Percentiles rank a stretch among this genome's conserved stretches.
phyloP scores from a whole-genome alignment of 2,888 invertebrate species.

The Lypha dubia region DNA sequence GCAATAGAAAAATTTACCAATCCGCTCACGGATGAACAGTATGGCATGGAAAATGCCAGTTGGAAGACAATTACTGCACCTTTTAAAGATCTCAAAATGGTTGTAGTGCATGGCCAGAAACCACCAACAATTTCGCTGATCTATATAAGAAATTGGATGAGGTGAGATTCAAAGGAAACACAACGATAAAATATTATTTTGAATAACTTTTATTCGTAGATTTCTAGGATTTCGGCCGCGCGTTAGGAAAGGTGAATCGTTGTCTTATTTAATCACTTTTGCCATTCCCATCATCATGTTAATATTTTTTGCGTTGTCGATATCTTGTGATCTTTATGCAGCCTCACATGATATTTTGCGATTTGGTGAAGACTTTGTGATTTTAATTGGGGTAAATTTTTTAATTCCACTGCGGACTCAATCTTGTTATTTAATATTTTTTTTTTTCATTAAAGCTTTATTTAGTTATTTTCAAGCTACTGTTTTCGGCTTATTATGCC shows the following conservation, averaged over 20 bases:
- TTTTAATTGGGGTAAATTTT: slow-evolving; percentile 74
- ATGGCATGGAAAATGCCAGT: slow-evolving; percentile 32
- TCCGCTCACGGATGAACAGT: background rate
- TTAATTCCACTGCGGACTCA: background rate
- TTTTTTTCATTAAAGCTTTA: slow-evolving; percentile 72
- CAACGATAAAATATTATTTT: background rate
- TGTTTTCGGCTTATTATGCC: slow-evolving; percentile 66
- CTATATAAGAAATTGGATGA: slow-evolving; percentile 43
- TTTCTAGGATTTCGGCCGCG: slow-evolving; percentile 38
- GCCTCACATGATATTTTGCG: slow-evolving; percentile 72
- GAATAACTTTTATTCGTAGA: slow-evolving; percentile 2
- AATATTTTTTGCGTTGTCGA: slow-evolving; percentile 65
- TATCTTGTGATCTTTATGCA: slow-evolving; percentile 74
- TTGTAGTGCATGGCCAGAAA: background rate
- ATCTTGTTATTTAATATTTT: background rate
- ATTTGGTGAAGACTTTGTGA: slow-evolving; percentile 75
- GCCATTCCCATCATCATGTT: slow-evolving; percentile 31
- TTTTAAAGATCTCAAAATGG: slow-evolving; percentile 12
- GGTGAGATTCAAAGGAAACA: background rate
- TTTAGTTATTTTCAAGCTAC: slow-evolving; percentile 75
- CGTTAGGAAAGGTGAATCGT: slow-evolving; percentile 24
- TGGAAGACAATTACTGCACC: background rate
- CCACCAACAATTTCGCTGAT: slow-evolving; percentile 23
- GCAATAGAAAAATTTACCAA: background rate
- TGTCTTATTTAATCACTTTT: slow-evolving; percentile 5